Evolutionary conservation across 2,113 vertebrate species (phyloP).

Genomic region (Coturnix japonica): DNA sequence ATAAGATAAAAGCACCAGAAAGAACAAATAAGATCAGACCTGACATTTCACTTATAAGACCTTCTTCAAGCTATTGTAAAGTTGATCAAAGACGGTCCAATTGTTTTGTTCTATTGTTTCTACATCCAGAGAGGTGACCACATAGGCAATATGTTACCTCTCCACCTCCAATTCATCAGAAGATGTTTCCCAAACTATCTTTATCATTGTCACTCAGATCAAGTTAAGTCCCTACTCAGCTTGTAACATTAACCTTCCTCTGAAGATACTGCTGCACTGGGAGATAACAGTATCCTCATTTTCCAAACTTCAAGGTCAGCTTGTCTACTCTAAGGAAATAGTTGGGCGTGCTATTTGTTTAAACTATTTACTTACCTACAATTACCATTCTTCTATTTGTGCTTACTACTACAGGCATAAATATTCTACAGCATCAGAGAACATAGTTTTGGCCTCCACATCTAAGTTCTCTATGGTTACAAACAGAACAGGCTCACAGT

Average conservation of each 20-base stretch:
- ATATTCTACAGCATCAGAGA: neutral
- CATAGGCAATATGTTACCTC: neutral
- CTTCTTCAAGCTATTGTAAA: neutral
- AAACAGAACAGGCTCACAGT: neutral
- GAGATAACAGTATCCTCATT: neutral
- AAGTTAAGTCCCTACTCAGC: neutral
- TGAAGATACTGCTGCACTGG: neutral
- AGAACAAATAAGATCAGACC: conserved; percentile 11
- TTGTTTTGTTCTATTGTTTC: neutral
- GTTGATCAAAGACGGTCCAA: conserved; percentile 4
- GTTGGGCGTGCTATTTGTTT: neutral
- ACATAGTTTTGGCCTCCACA: neutral
- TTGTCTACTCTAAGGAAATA: neutral
- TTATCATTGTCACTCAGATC: neutral
- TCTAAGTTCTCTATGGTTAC: neutral
- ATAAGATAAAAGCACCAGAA: conserved; percentile 15
- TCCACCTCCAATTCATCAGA: neutral
- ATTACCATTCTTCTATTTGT: neutral
- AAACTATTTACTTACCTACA: neutral
- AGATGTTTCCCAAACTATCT: neutral
- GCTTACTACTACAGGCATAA: neutral
- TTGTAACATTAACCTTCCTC: neutral
- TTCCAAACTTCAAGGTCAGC: neutral
- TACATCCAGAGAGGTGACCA: neutral
- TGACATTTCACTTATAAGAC: neutral